These are phyloP conservation scores for Pangasius mekongensis DNA, from an alignment of 2,797 vertebrate genomes.

Conservation along the genomic window DNA sequence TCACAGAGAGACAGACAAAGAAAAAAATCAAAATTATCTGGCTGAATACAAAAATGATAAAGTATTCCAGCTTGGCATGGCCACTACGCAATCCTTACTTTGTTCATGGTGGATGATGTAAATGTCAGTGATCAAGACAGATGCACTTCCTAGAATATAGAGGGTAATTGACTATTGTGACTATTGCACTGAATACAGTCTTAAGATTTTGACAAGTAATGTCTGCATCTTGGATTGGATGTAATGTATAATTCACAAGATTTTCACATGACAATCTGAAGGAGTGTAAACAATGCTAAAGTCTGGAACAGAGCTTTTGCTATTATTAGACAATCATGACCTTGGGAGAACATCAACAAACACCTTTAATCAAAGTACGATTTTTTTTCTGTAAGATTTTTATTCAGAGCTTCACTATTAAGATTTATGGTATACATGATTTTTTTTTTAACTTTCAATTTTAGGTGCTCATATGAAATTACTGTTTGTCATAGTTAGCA, in stretches of 20 bases:
- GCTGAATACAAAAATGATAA: not conserved
- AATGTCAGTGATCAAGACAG: not conserved
- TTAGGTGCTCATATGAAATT: too few relatives aligned
- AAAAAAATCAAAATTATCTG: not conserved
- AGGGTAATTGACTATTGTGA: not conserved
- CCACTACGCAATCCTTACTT: not conserved
- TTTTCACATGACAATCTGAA: not conserved
- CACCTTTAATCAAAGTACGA: not conserved
- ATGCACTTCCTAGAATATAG: not conserved
- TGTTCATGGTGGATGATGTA: not conserved
- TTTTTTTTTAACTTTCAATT: too few relatives aligned
- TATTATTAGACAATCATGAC: not conserved
- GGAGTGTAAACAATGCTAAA: not conserved
- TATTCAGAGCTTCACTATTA: too few relatives aligned
- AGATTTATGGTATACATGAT: too few relatives aligned
- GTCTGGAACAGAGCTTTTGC: not conserved
- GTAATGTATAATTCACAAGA: not conserved
- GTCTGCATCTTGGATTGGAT: not conserved
- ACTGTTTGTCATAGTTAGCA: too few relatives aligned
- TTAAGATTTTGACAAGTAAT: not conserved
- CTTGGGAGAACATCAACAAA: not conserved
- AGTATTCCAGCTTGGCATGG: not conserved
- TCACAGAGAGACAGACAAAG: not conserved
- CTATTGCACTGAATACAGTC: too few relatives aligned
- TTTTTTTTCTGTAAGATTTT: too few relatives aligned